These are phyloP conservation scores for Nephrotoma guestfalica DNA, from an alignment of 2,888 invertebrate species.

Conservation along the genomic window DNA sequence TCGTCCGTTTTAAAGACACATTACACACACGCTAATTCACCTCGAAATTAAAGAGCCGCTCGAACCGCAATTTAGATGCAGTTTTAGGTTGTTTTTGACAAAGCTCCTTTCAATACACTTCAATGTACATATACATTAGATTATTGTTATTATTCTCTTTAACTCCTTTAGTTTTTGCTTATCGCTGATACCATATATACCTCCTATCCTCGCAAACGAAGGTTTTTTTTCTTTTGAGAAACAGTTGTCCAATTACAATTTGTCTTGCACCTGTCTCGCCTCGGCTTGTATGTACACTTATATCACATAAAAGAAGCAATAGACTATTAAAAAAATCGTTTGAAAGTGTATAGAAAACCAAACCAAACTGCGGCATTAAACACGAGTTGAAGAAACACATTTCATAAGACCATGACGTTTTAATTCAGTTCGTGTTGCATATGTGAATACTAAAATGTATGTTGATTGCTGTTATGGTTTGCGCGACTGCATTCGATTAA, in stretches of 20 bases:
- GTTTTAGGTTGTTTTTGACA: neutral
- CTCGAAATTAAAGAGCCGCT: neutral
- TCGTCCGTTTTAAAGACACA: neutral
- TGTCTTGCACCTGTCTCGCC: slow-evolving; percentile 2
- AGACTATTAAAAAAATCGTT: neutral
- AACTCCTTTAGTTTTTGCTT: neutral
- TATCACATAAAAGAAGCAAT: neutral
- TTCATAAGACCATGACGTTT: neutral
- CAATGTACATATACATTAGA: neutral
- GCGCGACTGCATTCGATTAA: neutral
- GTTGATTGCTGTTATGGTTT: neutral
- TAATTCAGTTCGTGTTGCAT: neutral
- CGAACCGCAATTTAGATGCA: neutral
- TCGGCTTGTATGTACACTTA: neutral
- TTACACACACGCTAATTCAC: neutral
- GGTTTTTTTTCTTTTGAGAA: neutral
- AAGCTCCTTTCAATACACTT: neutral
- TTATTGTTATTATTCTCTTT: slow-evolving; percentile 1
- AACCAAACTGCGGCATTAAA: neutral
- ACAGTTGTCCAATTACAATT: slow-evolving; percentile 6
- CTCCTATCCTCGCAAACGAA: neutral
- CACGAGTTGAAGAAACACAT: neutral
- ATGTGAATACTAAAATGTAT: neutral
- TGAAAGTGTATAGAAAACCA: neutral
- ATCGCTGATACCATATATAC: neutral